Evolutionary conservation across 2,113 vertebrate species (phyloP).

Genomic region (Gallinago paraguaiae): DNA sequence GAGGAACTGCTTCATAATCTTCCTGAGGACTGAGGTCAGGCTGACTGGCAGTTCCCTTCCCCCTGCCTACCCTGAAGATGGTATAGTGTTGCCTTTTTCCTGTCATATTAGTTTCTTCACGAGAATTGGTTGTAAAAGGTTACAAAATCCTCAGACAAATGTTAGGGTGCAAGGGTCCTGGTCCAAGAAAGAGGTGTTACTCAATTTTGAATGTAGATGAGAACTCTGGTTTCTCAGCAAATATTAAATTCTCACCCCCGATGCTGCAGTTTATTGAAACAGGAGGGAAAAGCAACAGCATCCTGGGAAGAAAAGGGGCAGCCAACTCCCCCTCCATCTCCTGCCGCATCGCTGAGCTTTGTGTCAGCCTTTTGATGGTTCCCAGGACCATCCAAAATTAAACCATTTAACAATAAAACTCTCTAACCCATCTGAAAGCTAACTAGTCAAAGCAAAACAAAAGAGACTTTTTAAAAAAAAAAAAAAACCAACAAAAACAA

Average conservation of each 20-base stretch:
- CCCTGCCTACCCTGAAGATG: neutral
- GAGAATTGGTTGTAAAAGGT: neutral
- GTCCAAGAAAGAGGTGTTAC: neutral
- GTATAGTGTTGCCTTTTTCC: neutral
- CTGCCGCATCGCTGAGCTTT: neutral
- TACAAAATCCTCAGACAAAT: neutral
- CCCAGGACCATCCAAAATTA: neutral
- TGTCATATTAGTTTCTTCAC: neutral
- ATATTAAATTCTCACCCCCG: neutral
- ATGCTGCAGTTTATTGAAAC: neutral
- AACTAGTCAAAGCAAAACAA: neutral
- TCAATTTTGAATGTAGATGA: neutral
- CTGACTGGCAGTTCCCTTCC: neutral
- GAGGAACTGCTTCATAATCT: neutral
- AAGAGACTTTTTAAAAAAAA: neutral
- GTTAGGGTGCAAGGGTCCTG: neutral
- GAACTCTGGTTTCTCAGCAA: neutral
- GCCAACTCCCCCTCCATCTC: neutral
- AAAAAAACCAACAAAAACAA: no score
- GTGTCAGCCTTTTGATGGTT: accelerated
- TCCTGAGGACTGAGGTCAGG: neutral
- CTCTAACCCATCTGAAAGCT: neutral
- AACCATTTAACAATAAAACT: neutral
- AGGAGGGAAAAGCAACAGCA: neutral
- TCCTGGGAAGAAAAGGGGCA: neutral